Percentiles rank a stretch among this genome's conserved stretches.
phyloP scores from a whole-genome alignment of 2,888 invertebrate species.

The Rotaria macrura region DNA sequence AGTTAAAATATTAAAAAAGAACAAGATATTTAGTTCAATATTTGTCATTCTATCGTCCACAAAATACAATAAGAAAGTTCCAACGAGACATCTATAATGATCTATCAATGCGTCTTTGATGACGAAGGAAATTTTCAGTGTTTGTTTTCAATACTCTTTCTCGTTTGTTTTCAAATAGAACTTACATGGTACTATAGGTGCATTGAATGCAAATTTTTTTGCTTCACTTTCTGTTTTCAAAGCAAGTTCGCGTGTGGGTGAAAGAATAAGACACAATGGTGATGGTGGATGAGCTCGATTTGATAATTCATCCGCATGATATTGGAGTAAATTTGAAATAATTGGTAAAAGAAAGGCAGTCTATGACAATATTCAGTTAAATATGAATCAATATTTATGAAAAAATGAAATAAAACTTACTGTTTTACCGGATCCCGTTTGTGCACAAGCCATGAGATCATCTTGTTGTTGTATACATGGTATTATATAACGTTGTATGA shows the following conservation, averaged over 20 bases:
- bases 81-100: too few species aligned
- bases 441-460: conserved; percentile 32
- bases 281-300: conserved; percentile 20
- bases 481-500: conserved; percentile 25
- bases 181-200: not conserved
- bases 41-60: too few species aligned
- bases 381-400: not conserved
- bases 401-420: not conserved
- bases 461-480: conserved; percentile 13
- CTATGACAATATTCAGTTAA: not conserved
- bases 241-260: conserved; percentile 32
- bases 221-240: conserved; percentile 26
- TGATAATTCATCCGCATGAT: conserved; percentile 18
- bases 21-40: too few species aligned
- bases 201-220: conserved; percentile 29
- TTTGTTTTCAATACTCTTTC: too few species aligned
- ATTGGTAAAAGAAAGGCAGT: conserved; percentile 33
- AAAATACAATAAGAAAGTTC: too few species aligned
- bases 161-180: not conserved
- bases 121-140: too few species aligned
- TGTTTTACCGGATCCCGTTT: conserved; percentile 32
- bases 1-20: too few species aligned
- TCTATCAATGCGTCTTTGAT: too few species aligned
- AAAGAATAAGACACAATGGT: conserved; percentile 24
- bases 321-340: conserved; percentile 24